Evolutionary conservation across 2,113 vertebrate species (phyloP).

Genomic region (Zosterops pallidus): DNA sequence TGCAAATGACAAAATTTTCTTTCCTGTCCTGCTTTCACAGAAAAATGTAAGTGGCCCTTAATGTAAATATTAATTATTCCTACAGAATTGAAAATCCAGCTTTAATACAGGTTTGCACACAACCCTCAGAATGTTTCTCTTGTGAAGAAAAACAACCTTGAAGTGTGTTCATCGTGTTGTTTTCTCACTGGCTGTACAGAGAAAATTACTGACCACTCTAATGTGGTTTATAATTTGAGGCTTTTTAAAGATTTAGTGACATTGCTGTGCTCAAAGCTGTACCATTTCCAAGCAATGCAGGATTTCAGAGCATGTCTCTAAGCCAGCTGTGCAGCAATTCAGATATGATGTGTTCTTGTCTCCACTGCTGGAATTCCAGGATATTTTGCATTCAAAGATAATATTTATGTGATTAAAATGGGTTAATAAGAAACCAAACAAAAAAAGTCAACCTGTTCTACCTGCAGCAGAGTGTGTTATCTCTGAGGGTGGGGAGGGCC

Average conservation of each 20-base stretch:
- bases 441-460: neutral
- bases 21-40: neutral
- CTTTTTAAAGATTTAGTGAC: neutral
- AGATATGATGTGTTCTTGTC: neutral
- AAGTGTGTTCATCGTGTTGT: fast-evolving
- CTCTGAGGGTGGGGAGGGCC: neutral
- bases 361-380: neutral
- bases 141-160: neutral
- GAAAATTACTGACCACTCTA: neutral
- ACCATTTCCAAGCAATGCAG: neutral
- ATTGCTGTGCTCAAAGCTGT: neutral
- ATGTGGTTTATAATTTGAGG: neutral
- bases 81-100: neutral
- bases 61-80: neutral
- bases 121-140: neutral
- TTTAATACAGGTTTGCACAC: neutral
- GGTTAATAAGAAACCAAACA: neutral
- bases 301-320: neutral
- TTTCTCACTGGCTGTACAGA: neutral
- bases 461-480: neutral
- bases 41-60: neutral
- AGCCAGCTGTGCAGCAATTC: neutral
- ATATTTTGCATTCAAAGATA: neutral
- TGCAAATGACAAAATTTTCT: neutral
- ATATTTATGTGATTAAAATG: neutral